phyloP scores from a whole-genome alignment of 2,888 invertebrate genomes.

The Hofmannophila pseudospretella region DNA sequence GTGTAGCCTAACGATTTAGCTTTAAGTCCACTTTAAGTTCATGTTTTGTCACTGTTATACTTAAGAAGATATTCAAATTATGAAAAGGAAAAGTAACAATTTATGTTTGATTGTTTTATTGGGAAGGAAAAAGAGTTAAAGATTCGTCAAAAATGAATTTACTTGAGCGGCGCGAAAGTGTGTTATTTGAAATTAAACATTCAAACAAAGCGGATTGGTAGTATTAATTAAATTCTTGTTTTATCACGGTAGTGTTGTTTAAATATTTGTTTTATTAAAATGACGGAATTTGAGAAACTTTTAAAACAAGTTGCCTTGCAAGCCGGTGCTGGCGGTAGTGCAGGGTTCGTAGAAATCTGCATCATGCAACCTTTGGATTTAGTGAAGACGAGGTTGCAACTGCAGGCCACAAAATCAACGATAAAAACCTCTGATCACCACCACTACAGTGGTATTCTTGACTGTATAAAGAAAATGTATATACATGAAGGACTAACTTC shows the following conservation, averaged over 20 bases:
- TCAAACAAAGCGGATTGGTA: neutral
- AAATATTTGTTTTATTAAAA: slow-evolving; percentile 22
- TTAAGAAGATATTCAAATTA: too few species aligned
- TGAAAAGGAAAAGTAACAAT: too few species aligned
- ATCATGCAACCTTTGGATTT: slow-evolving; percentile 98
- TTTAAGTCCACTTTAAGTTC: too few species aligned
- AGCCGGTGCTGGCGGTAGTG: slow-evolving; percentile 92
- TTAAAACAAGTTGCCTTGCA: slow-evolving; percentile 87
- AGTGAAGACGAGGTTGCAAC: slow-evolving; percentile 87
- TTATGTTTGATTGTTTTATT: too few species aligned
- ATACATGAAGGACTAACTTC: slow-evolving; percentile 88
- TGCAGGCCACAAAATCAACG: slow-evolving; percentile 45
- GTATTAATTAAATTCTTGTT: neutral
- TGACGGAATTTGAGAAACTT: slow-evolving; percentile 62
- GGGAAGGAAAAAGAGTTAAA: too few species aligned
- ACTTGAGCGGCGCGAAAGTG: slow-evolving; percentile 8
- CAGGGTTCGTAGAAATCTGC: slow-evolving; percentile 95
- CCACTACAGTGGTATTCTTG: slow-evolving; percentile 87
- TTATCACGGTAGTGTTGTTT: too few species aligned
- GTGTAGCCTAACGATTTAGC: too few species aligned
- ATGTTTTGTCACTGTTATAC: too few species aligned
- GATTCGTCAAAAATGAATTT: too few species aligned
- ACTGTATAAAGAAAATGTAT: slow-evolving; percentile 94
- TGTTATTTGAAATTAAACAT: slow-evolving; percentile 8
- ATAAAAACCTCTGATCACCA: slow-evolving; percentile 64